Evolutionary conservation across 2,888 invertebrate species (phyloP), one percentile per base, ranked within the genome.

Genomic region (Leptopilina syphax): DNA sequence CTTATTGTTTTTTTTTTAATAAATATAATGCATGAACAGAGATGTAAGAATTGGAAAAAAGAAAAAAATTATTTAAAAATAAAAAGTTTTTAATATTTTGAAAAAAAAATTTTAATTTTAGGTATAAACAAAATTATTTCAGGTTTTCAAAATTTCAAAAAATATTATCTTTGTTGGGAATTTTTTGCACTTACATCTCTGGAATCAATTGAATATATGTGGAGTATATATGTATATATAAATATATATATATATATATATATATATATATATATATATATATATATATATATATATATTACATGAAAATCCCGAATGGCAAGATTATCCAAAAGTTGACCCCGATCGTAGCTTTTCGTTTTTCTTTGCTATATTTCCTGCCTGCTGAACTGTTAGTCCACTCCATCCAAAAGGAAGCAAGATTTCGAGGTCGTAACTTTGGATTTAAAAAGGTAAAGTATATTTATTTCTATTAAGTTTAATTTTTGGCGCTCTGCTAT

Each of bases 351-450:
- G 80, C 79, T 77, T 76, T 79, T 54, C 73, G 73, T 63, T 78
- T 77, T 65, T 68, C 70, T 76, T 80, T 79, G n/a, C 73, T 85
- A 83, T 88, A 88, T 88, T 84, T 79, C 83, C 87, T 88, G 88
- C 88, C 88, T 88, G 88, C 83, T 88, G 88, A 82, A 78, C 34
- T 73, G 34, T 73, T 34, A 73, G 73, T 57, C 41, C n/a, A 73
- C 73, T 73, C 57, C 27, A 34, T 73, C 73, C 73, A 57, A 73
- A 18, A 44, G 24, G 50, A 73, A 73, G 57, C 54, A 57, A n/a
- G 73, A 73, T 27, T 73, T 73, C 34, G 73, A 41, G 57, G 9
- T 73, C 57, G 57, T 70, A 57, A n/a, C 41, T 34, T 18, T 73
- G 27, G 57, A 73, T 57, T 57, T 57, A 1, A 41, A 50, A 73